Percentiles rank a stretch among this genome's conserved stretches.
Conservation (phyloP, 2,888 invertebrate genomes). For the Xylota segnis region DNA sequence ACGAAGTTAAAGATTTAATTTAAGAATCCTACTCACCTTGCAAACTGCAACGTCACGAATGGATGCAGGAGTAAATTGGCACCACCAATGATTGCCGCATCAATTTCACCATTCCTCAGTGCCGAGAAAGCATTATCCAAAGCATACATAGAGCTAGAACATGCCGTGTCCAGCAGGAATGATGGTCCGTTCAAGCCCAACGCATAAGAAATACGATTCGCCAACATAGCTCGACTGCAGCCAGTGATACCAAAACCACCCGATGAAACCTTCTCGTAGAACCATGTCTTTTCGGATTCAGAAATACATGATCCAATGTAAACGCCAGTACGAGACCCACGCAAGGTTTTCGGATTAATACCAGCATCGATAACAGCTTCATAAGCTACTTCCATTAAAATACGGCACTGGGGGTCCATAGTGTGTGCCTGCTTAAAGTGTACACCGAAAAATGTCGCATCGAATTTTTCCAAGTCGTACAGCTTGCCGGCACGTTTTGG, state of each 20-base stretch:
- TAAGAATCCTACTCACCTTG: constrained; percentile 85
- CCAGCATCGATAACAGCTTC: constrained; percentile 92
- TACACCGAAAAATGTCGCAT: constrained; percentile 91
- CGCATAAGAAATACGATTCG: constrained; percentile 95
- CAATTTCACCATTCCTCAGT: constrained; percentile 92
- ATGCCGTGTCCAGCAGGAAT: constrained; percentile 95
- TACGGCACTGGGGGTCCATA: constrained; percentile 92
- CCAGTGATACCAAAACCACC: constrained; percentile 86
- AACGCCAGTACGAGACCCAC: constrained; percentile 90
- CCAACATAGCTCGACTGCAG: constrained; percentile 95
- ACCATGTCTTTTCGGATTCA: constrained; percentile 90
- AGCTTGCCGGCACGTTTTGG: constrained; percentile 91
- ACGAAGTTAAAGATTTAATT: too few species aligned
- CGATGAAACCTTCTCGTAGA: constrained; percentile 87
- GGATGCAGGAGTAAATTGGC: constrained; percentile 94
- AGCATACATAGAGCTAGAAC: constrained; percentile 96
- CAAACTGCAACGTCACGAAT: constrained; percentile 94
- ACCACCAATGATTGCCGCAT: constrained; percentile 95
- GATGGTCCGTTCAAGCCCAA: constrained; percentile 96
- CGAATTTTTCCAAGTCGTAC: constrained; percentile 89
- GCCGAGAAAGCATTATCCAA: constrained; percentile 92
- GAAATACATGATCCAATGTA: constrained; percentile 90
- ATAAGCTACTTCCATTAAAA: constrained; percentile 91
- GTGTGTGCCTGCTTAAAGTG: constrained; percentile 91
- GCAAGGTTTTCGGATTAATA: constrained; percentile 87